Evolutionary conservation across 2,797 vertebrate genomes (phyloP), one percentile per base, ranked within the genome.

Genomic region (Myotis findleyi): DNA sequence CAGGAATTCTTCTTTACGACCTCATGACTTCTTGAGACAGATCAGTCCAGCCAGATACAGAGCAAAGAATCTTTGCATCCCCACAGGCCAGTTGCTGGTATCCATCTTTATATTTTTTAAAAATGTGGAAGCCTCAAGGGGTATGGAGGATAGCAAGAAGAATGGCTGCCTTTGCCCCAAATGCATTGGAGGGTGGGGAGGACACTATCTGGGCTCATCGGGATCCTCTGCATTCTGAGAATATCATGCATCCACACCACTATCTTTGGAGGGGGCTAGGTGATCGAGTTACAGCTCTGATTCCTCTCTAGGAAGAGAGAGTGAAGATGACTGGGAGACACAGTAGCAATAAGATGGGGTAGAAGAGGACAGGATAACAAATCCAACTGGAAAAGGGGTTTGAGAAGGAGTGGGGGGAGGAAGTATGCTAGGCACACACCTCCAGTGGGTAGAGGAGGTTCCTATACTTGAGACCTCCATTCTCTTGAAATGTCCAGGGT

Each of bases 261-360:
- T 92, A 4, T 85, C 87, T 81, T 87, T 83, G 41, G 77, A 95
- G 79, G 69, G 64, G 51, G 79, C 79, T 1, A 64, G 81, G 69
- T 84, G 95, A 92, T 1, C 71, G 96, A 96, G 93, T 92, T 96
- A 96, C 88, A 96, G 96, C 96, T 97, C 94, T 88, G 96, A 96
- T 79, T 97, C 94, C 85, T 97, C 94, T 96, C 71, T 93, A 94
- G 96, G 92, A 95, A 95, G 92, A 93, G 93, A 91, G 62, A 94
- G 75, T 73, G 82, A 89, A 94, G 93, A 96, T 96, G 97, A 97
- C 84, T 83, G 85, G 87, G 96, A 96, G 91, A 94, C 73, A 95
- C 87, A 95, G 86, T 41, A 93, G 82, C 96, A 95, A 33, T 53
- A 86, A 91, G 89, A 94, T 2, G 41, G 81, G 85, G 94, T 89